Percentiles rank a stretch among this genome's conserved stretches.
Evolutionary conservation across 2,113 vertebrate species (phyloP).

Genomic region (Sebastes schlegelii): DNA sequence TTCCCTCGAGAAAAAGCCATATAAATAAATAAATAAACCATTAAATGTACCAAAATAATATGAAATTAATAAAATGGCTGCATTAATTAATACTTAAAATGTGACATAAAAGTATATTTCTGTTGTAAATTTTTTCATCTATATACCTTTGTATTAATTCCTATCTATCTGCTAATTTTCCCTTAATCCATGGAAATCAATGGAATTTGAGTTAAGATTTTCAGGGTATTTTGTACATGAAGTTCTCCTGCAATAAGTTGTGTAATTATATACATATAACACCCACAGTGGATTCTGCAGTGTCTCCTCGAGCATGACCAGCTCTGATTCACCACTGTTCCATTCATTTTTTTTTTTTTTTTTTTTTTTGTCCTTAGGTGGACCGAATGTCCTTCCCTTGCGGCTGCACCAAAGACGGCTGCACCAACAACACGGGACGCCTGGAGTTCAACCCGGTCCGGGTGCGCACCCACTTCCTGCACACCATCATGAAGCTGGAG

Average conservation of each 20-base stretch:
- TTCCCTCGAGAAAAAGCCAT: too few relatives aligned
- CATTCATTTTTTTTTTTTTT: neutral
- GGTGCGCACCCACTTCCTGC: constrained; percentile 96
- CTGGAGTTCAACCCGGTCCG: constrained; percentile 97
- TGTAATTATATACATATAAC: neutral
- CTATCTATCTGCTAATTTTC: too few relatives aligned
- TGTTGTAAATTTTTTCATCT: too few relatives aligned
- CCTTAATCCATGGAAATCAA: neutral
- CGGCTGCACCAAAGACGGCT: constrained; percentile 95
- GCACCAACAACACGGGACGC: constrained; percentile 92
- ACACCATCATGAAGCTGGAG: constrained; percentile 98
- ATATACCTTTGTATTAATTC: too few relatives aligned
- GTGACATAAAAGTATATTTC: too few relatives aligned
- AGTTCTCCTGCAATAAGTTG: constrained; percentile 7
- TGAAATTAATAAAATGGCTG: too few relatives aligned
- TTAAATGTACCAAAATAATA: too few relatives aligned
- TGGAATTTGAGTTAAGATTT: neutral
- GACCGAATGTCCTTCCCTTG: constrained; percentile 98
- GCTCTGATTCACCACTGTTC: constrained; percentile 4
- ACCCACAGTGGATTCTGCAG: neutral
- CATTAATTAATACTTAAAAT: too few relatives aligned
- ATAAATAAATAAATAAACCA: too few relatives aligned
- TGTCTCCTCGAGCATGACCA: constrained; percentile 1
- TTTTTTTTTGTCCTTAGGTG: constrained; percentile 84
- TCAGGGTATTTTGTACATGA: neutral